These are phyloP conservation scores for Falco novaeseelandiae DNA, from an alignment of 2,797 vertebrate species.

Conservation along the genomic window DNA sequence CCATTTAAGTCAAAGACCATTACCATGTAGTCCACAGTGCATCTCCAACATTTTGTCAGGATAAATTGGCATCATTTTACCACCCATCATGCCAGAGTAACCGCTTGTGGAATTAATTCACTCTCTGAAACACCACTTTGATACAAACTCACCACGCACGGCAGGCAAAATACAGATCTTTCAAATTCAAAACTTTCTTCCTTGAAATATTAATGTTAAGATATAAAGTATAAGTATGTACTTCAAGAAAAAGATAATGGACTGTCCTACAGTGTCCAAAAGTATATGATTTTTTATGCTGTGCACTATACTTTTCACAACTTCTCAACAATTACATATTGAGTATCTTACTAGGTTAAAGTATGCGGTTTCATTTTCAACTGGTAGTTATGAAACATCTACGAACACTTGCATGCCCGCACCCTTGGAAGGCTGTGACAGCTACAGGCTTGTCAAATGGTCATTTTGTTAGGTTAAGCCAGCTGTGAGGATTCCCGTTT, in stretches of 20 bases:
- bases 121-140: background rate
- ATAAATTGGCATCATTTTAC: background rate
- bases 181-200: background rate
- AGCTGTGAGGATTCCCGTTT: background rate
- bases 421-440: background rate
- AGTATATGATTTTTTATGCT: background rate
- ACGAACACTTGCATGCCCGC: background rate
- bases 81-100: background rate
- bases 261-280: background rate
- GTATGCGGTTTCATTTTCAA: background rate
- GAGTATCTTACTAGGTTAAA: background rate
- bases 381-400: background rate
- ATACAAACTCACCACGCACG: fast-evolving
- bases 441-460: background rate
- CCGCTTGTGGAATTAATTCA: background rate
- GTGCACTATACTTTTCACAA: background rate
- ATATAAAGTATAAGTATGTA: background rate
- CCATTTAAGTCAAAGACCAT: background rate
- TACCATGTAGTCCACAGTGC: background rate
- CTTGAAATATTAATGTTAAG: background rate
- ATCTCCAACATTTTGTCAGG: background rate
- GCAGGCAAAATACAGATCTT: background rate
- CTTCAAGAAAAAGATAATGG: background rate
- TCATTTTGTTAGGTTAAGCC: background rate
- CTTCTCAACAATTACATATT: background rate